A percentile compares a stretch with the other conserved stretches of the same genome.
Conservation (phyloP, 2,113 vertebrate species). For the Callocephalon fimbriatum region DNA sequence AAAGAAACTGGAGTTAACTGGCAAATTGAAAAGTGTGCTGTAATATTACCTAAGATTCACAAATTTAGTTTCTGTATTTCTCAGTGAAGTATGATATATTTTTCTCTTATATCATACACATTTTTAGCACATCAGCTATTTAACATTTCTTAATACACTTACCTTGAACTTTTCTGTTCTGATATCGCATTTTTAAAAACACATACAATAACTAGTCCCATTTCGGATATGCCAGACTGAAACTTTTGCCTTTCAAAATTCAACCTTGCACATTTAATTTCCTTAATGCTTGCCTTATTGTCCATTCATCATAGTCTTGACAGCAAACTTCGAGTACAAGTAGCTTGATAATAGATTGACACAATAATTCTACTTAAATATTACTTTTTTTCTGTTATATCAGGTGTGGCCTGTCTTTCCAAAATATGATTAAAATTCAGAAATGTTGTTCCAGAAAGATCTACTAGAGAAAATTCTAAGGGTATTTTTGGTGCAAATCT, state of each 20-base stretch:
- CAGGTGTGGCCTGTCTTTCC: background rate
- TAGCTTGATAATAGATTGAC: background rate
- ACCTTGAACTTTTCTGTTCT: background rate
- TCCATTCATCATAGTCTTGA: background rate
- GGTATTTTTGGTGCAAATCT: background rate
- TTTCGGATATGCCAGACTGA: background rate
- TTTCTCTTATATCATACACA: background rate
- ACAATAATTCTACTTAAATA: background rate
- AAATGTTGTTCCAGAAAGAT: background rate
- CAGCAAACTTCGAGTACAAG: background rate
- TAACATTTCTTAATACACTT: background rate
- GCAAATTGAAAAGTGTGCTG: accelerated
- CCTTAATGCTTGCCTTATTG: background rate
- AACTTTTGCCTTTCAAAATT: background rate
- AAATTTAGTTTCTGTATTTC: background rate
- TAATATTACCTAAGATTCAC: background rate
- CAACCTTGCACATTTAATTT: background rate
- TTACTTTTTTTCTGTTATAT: background rate
- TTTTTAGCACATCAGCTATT: background rate
- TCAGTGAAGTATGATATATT: background rate
- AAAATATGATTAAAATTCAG: background rate
- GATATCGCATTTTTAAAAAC: background rate
- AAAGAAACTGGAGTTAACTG: background rate
- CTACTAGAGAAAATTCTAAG: background rate
- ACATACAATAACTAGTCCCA: background rate